Percentiles rank a stretch among this genome's conserved stretches.
Evolutionary conservation across 2,888 invertebrate genomes (phyloP).

Genomic region (Dusona sp.): DNA sequence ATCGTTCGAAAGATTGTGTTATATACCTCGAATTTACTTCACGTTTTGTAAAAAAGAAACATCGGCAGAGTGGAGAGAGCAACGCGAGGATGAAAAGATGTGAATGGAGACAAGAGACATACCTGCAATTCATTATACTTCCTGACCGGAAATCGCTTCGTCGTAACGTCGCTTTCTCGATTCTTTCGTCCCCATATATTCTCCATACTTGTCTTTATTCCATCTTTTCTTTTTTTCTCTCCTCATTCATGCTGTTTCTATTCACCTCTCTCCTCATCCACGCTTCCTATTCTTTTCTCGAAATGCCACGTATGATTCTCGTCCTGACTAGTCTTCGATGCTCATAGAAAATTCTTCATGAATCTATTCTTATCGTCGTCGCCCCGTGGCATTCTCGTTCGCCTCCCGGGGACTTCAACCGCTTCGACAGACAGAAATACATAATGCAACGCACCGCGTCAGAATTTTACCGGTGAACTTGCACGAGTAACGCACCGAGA

Average conservation of each 20-base stretch:
- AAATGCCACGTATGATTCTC: constrained; percentile 34
- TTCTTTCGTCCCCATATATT: constrained; percentile 37
- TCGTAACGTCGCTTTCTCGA: constrained; percentile 50
- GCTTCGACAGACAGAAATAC: constrained; percentile 78
- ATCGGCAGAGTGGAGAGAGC: constrained; percentile 28
- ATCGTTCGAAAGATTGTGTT: constrained; percentile 6
- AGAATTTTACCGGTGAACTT: constrained; percentile 76
- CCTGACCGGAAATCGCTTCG: constrained; percentile 53
- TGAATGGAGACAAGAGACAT: constrained; percentile 31
- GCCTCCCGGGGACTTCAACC: constrained; percentile 49
- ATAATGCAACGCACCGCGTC: constrained; percentile 80
- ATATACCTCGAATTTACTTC: constrained; percentile 11
- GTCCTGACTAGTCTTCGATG: constrained; percentile 47
- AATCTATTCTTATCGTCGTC: constrained; percentile 79
- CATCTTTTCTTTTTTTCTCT: constrained; percentile 35
- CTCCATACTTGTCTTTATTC: constrained; percentile 8
- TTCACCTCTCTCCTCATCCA: background rate
- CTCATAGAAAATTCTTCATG: constrained; percentile 78
- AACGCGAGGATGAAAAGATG: constrained; percentile 18
- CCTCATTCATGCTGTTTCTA: constrained; percentile 22
- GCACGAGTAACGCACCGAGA: constrained; percentile 70
- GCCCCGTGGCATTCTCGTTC: constrained; percentile 64
- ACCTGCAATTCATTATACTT: constrained; percentile 51
- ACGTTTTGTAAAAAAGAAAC: background rate
- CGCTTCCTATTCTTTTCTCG: constrained; percentile 4